Evolutionary conservation across 2,888 invertebrate species (phyloP), one percentile per base, ranked within the genome.

Genomic region (Phrixothrix hirtus): DNA sequence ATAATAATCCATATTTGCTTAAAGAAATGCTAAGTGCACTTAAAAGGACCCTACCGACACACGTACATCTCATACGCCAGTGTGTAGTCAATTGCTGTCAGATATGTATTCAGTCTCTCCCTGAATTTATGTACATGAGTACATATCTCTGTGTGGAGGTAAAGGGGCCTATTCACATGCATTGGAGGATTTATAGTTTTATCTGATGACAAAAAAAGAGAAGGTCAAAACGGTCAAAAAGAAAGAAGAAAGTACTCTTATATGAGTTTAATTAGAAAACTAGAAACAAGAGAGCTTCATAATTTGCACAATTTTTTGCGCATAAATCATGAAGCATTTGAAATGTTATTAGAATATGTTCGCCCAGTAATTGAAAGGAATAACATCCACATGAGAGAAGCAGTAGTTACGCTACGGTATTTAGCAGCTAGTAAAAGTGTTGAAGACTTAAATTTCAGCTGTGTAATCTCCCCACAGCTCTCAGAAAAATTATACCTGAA

Each of bases 261-360:
- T 21, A 21, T 21, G 25, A 21, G 25, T 21, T 21, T 21, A 21
- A 21, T 21, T 21, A 21, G 25, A 32, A 9, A 32, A 32, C 9
- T 32, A 13, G 14, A 32, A 32, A 7, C 11, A 5, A 11, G 9
- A 11, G 12, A 11, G 11, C 32, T 9, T 11, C 12, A 14, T 32
- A 5, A 32, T 11, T 11, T 11, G 12, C 13, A 32, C 12, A 32
- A 32, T 38, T 26, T 32, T 32, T 32, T 32, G 12, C 32, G 9
- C 11, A 32, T 32, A 13, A 13, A 32, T 13, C 9, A 14, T 10
- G 32, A 32, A 32, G 9, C 13, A 5, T 32, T 32, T 14, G 32
- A 32, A 32, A 32, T 13, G 5, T 12, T 32, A 2, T 13, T 32
- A 13, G 13, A 11, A 2, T 7, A 5, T 3, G 32, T 21, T 4